Conservation (phyloP, 1,140 invertebrate genomes). For the Proales similis region DNA sequence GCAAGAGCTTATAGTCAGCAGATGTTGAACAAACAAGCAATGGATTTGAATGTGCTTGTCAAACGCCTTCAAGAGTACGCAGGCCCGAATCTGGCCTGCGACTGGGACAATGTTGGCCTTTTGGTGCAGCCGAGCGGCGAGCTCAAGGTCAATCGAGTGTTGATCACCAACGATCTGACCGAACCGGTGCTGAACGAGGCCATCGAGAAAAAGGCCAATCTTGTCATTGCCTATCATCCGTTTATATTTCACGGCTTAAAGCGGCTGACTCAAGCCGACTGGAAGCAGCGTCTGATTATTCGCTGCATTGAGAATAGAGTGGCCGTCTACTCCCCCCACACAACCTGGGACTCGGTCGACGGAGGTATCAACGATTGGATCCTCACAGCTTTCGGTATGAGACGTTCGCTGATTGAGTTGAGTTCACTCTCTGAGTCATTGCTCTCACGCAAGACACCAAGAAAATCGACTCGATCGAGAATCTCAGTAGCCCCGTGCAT, state of each 20-base stretch:
- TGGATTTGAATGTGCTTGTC: slow-evolving; percentile 23
- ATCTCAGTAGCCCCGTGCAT: not conserved
- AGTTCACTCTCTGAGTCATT: not conserved
- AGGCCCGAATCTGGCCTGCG: slow-evolving; percentile 64
- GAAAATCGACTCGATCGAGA: slow-evolving; percentile 26
- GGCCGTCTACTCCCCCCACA: slow-evolving; percentile 86
- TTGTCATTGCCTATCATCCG: slow-evolving; percentile 91
- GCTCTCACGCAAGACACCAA: not conserved
- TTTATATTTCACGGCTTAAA: slow-evolving; percentile 81
- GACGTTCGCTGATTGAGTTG: not conserved
- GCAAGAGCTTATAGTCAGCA: no score
- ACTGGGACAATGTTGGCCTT: slow-evolving; percentile 92
- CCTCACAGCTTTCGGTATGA: slow-evolving; percentile 22
- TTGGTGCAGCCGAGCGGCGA: slow-evolving; percentile 67
- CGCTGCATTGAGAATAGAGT: slow-evolving; percentile 75
- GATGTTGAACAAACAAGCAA: not conserved
- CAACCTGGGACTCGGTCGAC: slow-evolving; percentile 51
- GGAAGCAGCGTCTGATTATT: slow-evolving; percentile 75
- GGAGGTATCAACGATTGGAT: slow-evolving; percentile 36
- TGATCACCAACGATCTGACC: slow-evolving; percentile 91
- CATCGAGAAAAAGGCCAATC: slow-evolving; percentile 56
- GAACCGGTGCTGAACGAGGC: slow-evolving; percentile 78
- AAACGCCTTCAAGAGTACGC: slow-evolving; percentile 29
- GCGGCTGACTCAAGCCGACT: slow-evolving; percentile 60
- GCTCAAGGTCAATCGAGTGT: slow-evolving; percentile 53